Conservation (phyloP, 1,140 invertebrate genomes). For the Ericerus pela region DNA sequence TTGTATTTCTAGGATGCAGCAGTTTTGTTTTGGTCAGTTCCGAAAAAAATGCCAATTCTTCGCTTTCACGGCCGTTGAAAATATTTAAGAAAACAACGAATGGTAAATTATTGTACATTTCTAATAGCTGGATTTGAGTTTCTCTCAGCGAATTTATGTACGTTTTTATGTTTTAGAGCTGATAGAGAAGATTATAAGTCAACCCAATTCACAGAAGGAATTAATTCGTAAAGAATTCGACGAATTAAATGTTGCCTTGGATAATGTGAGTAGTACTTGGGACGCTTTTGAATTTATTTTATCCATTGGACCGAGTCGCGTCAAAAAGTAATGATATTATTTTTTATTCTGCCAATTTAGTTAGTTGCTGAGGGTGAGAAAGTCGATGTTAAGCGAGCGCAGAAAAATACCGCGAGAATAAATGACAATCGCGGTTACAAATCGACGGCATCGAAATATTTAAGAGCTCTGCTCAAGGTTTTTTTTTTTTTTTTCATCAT, state of each 20-base stretch:
- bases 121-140: no score
- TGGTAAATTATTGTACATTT: no score
- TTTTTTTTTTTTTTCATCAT: no score
- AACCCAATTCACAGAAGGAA: neutral
- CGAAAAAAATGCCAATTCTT: no score
- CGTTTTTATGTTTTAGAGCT: neutral
- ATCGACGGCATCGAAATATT: neutral
- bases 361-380: neutral
- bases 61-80: no score
- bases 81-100: no score
- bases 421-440: neutral
- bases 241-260: neutral
- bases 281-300: neutral
- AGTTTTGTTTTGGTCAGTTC: no score
- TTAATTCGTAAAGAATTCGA: conserved; percentile 4
- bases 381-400: neutral
- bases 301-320: no score
- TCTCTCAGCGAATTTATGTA: neutral
- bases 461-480: neutral
- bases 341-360: neutral
- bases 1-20: no score
- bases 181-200: neutral
- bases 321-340: no score
- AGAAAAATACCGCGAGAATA: neutral
- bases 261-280: neutral